Percentiles rank a stretch among this genome's conserved stretches.
Evolutionary conservation across 2,797 vertebrate genomes (phyloP).

Genomic region (Anguilla anguilla): DNA sequence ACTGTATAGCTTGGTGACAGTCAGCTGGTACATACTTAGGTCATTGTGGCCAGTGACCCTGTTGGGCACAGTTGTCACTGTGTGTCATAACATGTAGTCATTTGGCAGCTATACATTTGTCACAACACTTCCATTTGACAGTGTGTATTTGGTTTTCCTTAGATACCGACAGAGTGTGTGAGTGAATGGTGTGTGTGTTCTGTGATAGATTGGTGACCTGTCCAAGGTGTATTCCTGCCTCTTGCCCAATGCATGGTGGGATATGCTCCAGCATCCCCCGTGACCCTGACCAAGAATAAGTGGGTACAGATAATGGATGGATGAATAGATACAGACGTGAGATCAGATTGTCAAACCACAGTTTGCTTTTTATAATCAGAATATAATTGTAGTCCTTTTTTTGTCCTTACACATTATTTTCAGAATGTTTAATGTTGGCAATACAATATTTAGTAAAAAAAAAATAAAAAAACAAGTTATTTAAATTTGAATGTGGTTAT

Average conservation of each 20-base stretch:
- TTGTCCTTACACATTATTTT: neutral
- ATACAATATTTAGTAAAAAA: neutral
- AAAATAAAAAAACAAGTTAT: too few relatives aligned
- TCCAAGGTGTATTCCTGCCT: too few relatives aligned
- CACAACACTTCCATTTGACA: neutral
- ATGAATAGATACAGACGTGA: neutral
- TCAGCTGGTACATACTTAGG: neutral
- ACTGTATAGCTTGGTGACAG: neutral
- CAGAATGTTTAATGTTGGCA: too few relatives aligned
- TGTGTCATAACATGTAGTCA: neutral
- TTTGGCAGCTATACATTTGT: neutral
- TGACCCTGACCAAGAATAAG: too few relatives aligned
- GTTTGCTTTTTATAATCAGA: conserved; percentile 21
- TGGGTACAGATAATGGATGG: too few relatives aligned
- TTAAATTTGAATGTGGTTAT: neutral
- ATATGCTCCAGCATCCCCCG: too few relatives aligned
- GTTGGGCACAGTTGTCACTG: neutral
- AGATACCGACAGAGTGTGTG: neutral
- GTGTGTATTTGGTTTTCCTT: neutral
- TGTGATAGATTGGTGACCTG: too few relatives aligned
- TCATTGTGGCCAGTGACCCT: neutral
- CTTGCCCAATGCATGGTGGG: too few relatives aligned
- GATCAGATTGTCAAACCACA: conserved; percentile 28
- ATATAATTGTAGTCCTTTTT: conserved; percentile 21
- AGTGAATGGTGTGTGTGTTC: too few relatives aligned